phyloP scores from a whole-genome alignment of 2,113 vertebrate species.

The Electrona antarctica region DNA sequence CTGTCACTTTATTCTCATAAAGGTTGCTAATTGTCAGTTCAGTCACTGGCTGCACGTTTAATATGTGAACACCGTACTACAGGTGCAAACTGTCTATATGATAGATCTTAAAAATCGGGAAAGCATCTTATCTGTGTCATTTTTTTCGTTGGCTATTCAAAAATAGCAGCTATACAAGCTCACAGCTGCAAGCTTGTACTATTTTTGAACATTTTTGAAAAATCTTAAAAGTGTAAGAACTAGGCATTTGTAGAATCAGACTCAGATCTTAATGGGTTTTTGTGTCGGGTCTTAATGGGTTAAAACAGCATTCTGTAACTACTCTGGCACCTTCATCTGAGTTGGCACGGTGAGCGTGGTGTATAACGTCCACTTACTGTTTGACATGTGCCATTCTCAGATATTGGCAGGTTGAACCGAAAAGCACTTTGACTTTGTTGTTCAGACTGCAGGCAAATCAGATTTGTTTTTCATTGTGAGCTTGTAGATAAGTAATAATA shows the following conservation, averaged over 20 bases:
- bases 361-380: slow-evolving; percentile 24
- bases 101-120: too few species aligned
- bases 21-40: slow-evolving; percentile 20
- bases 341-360: slow-evolving; percentile 1
- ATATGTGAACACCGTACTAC: slow-evolving; percentile 20
- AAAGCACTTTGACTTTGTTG: too few species aligned
- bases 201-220: slow-evolving; percentile 40
- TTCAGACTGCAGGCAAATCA: too few species aligned
- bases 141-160: too few species aligned
- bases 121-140: too few species aligned
- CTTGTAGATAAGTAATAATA: too few species aligned
- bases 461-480: too few species aligned
- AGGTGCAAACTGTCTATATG: too few species aligned
- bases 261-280: background rate
- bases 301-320: slow-evolving; percentile 56
- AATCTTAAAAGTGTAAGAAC: slow-evolving; percentile 36
- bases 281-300: background rate
- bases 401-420: slow-evolving; percentile 36
- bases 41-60: slow-evolving; percentile 28
- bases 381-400: slow-evolving; percentile 55
- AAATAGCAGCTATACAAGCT: too few species aligned
- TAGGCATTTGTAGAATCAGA: too few species aligned
- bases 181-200: too few species aligned
- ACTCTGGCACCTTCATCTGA: slow-evolving; percentile 48
- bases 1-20: background rate